Conservation (phyloP, 2,797 vertebrate species). For the Eurystomus glaucurus region DNA sequence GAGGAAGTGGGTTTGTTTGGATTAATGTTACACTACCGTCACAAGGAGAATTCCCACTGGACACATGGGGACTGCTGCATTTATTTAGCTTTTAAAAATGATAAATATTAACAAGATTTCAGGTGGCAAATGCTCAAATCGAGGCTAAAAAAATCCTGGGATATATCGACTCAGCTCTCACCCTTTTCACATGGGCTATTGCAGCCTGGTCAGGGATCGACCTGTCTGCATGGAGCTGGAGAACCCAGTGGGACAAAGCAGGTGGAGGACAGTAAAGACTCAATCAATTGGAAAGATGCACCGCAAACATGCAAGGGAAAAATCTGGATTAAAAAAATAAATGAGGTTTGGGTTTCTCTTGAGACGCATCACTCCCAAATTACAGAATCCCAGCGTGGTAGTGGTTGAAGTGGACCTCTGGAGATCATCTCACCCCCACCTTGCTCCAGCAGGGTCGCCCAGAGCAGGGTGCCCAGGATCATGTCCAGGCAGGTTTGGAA, state of each 20-base stretch:
- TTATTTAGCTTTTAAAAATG: not conserved
- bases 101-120: not conserved
- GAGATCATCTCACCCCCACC: not conserved
- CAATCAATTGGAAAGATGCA: accelerated
- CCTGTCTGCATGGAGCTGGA: accelerated
- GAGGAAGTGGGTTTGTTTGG: accelerated
- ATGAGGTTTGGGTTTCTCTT: not conserved
- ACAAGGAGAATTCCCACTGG: accelerated
- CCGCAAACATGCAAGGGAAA: accelerated
- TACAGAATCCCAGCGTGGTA: not conserved
- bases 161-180: not conserved
- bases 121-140: not conserved
- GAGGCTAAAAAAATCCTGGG: not conserved
- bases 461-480: not conserved
- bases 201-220: not conserved
- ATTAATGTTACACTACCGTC: not conserved
- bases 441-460: not conserved
- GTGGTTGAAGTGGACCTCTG: not conserved
- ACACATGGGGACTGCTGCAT: accelerated
- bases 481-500: not conserved
- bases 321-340: not conserved
- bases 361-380: accelerated
- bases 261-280: accelerated
- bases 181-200: accelerated
- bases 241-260: accelerated